Base-by-base conservation (phyloP, 2,113 vertebrate genomes). In the Toxostoma redivivum region DNA sequence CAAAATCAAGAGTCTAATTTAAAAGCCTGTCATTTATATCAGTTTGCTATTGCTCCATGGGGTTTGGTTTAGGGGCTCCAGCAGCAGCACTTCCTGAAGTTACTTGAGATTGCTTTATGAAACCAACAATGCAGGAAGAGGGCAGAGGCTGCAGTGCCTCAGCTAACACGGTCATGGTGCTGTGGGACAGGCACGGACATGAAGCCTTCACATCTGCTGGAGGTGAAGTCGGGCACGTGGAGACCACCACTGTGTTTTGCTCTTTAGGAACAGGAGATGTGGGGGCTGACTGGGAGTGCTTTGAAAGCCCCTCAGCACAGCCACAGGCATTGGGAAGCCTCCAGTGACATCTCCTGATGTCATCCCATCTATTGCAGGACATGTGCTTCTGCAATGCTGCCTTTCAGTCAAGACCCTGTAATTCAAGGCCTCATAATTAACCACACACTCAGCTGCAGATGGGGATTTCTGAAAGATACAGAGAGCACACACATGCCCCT, bases 391-490 rank as follows among this genome's bases (percentile, higher is more conserved):
- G 10, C 17, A 61, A 10, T 8, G 23, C 12, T 76, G 45, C 64
- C 51, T 53, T 67, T 70, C 53, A 10, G 28, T 82, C 40, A n/a
- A 18, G 38, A n/a, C 10, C 50, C 48, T 33, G 11, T 42, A 18
- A 71, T 71, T 74, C 38, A 48, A 70, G 71, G 23, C 60, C 48
- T 56, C 37, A 11, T 18, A 62, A 60, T 38, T 69, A 80, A 35
- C 74, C 33, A 44, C 15, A 7, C 2, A 12, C 35, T 93, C 85
- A 78, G 38, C 48, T 76, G 67, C 60, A 15, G 12, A 12, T 62
- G 73, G 70, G 90, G 88, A 92, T 76, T 93, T 97, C 95, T 97
- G 79, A 97, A 93, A 72, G 94, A 78, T 50, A 15, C 80, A 85
- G 28, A 50, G 35, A 91, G 58, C 58, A 66, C 37, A 76, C 22